Evolutionary conservation across 2,797 vertebrate species (phyloP), one percentile per base, ranked within the genome.

Genomic region (Sternarchorhynchus goeldii): DNA sequence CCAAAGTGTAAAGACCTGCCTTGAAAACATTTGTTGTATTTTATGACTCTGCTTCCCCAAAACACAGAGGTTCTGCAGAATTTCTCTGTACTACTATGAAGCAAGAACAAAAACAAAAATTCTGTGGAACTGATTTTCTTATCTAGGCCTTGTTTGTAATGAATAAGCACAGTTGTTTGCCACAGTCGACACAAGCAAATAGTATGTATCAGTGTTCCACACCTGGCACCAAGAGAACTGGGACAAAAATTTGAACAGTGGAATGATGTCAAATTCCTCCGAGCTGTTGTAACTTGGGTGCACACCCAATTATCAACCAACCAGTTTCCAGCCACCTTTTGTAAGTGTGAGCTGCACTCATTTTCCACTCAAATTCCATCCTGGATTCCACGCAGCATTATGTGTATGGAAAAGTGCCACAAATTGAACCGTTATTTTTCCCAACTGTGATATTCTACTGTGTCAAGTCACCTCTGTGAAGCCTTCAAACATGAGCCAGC

Each of bases 401-500:
- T 50, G 12, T 14, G 21, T 20, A 17, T 34, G 17, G 2, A 16
- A 10, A 68, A 50, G 50, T 67, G 39, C 41, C 16, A 3, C 5
- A 55, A 53, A 41, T 50, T 21, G 4, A 25, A 39, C 3, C 18
- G 45, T 14, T 18, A 6, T 55, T 69, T 25, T 55, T 6, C 25
- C 31, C 25, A 31, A 5, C 18, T 31, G 66, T 53, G 31, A 29
- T 45, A 53, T 18, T 7, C 25, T 55, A 8, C 16, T 31, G 14
- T 18, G 41, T 6, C 20, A 29, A 53, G 66, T 16, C 55, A 8
- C 3, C 8, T 10, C 41, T 53, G 31, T 36, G 50, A 70, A 71
- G 16, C 45, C 45, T 45, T 63, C 67, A 71, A 64, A 71, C 34
- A 78, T 78, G 67, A 71, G 59, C 71, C 67, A 71, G 16, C 18